Evolutionary conservation across 2,797 vertebrate species (phyloP).

Genomic region (Crax fasciolata): DNA sequence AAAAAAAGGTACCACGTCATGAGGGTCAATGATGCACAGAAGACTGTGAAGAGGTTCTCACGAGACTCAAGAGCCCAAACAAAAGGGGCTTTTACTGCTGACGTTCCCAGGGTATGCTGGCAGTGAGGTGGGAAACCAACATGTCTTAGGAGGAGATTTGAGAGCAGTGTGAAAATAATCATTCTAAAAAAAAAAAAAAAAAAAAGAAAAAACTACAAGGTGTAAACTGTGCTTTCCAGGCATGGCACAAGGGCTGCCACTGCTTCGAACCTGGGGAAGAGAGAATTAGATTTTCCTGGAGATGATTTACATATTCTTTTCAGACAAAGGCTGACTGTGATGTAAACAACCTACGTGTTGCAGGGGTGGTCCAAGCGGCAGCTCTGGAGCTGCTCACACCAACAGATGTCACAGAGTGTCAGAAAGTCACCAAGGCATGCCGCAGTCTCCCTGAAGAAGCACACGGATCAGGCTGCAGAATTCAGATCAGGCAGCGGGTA

Average conservation of each 20-base stretch:
- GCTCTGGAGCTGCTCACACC: accelerated
- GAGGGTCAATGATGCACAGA: neutral
- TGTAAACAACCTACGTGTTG: neutral
- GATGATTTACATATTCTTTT: neutral
- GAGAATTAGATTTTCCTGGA: neutral
- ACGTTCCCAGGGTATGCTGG: neutral
- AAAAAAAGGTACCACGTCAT: neutral
- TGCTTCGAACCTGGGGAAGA: neutral
- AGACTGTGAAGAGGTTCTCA: neutral
- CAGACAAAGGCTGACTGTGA: neutral
- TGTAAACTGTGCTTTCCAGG: neutral
- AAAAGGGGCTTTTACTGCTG: neutral
- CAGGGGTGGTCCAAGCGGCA: neutral
- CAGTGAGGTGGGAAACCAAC: neutral
- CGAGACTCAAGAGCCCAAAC: neutral
- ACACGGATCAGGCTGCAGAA: accelerated
- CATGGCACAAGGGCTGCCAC: neutral
- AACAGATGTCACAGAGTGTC: neutral
- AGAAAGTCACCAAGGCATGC: neutral
- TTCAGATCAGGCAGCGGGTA: neutral
- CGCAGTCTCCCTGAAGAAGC: neutral
- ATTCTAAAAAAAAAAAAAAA: neutral
- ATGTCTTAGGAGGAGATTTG: neutral
- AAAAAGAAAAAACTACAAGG: neutral
- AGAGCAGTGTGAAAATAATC: neutral